These are phyloP conservation scores for Rhipidura dahli DNA, from an alignment of 2,113 vertebrate species.

Conservation along the genomic window DNA sequence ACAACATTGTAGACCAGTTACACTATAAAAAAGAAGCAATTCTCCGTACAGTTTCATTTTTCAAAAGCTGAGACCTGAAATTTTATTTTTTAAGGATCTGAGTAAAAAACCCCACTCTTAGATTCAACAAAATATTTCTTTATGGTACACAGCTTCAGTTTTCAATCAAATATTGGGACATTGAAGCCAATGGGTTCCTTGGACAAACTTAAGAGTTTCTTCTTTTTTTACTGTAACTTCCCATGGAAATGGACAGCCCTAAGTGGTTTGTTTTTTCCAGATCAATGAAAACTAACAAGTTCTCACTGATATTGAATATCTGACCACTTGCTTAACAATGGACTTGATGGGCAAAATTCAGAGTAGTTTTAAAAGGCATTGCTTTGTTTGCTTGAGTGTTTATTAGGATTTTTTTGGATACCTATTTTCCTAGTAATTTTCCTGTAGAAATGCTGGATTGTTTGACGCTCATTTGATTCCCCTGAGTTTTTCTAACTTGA, in stretches of 20 bases:
- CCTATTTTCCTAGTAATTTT: neutral
- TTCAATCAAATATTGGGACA: neutral
- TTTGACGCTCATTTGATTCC: neutral
- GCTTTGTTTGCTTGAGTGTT: neutral
- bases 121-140: neutral
- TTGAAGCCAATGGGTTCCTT: neutral
- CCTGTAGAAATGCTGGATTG: neutral
- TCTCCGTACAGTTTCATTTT: neutral
- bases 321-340: neutral
- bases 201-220: neutral
- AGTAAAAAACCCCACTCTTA: neutral
- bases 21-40: neutral
- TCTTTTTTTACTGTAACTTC: too few species aligned
- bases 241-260: neutral
- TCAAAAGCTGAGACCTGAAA: neutral
- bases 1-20: fast-evolving
- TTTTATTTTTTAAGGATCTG: neutral
- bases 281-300: neutral
- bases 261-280: neutral
- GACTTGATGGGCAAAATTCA: neutral
- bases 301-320: neutral
- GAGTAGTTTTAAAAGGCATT: neutral
- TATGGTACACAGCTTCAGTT: neutral
- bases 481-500: neutral
- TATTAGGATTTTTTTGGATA: neutral